Percentiles rank a stretch among this genome's conserved stretches.
Conservation (phyloP, 2,113 vertebrate genomes). For the Saccopteryx leptura region DNA sequence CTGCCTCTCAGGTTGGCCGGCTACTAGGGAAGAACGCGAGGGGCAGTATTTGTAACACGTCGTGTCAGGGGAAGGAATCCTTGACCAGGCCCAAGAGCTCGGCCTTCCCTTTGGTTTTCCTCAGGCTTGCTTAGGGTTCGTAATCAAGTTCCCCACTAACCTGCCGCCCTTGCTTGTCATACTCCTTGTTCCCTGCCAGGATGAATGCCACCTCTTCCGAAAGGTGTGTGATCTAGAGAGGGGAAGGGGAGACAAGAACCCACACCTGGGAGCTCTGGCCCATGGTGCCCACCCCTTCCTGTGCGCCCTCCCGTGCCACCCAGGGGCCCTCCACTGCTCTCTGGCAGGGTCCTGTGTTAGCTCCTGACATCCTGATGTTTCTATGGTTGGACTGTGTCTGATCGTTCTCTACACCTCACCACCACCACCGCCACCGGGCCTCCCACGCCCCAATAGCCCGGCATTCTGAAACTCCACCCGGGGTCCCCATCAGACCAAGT, state of each 20-base stretch:
- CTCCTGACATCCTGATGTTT: background rate
- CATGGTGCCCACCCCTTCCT: rapidly evolving
- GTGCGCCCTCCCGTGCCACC: background rate
- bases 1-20: background rate
- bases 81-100: background rate
- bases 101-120: background rate
- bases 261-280: background rate
- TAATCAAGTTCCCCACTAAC: background rate
- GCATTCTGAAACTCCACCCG: background rate
- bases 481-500: background rate
- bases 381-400: background rate
- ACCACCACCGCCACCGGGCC: background rate
- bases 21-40: background rate
- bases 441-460: background rate
- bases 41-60: too few relatives aligned
- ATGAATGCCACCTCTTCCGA: background rate
- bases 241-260: background rate
- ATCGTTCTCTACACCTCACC: too few relatives aligned
- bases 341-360: rapidly evolving
- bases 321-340: too few relatives aligned
- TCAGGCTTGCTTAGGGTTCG: background rate
- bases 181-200: background rate
- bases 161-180: background rate
- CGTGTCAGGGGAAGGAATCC: background rate
- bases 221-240: background rate